These are phyloP conservation scores for Heteronetta atricapilla DNA, from an alignment of 2,113 vertebrate species.

Conservation along the genomic window DNA sequence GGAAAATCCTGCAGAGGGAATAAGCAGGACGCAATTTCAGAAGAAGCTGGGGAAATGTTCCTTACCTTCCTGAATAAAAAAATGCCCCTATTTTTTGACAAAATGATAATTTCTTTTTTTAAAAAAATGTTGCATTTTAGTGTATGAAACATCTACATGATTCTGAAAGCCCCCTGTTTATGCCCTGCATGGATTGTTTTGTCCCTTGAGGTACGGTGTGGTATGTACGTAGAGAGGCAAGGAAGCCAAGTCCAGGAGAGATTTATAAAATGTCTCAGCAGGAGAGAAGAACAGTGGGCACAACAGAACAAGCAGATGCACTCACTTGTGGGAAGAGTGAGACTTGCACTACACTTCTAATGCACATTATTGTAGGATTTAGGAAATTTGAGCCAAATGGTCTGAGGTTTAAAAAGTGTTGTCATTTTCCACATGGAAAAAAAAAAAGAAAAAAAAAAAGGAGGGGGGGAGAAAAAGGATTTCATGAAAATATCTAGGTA, in stretches of 20 bases:
- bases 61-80: background rate
- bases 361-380: background rate
- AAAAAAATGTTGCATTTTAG: background rate
- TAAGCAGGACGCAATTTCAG: conserved; percentile 11
- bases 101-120: background rate
- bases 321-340: background rate
- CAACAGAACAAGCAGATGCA: background rate
- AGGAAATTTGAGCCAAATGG: background rate
- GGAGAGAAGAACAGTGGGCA: background rate
- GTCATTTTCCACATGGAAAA: background rate
- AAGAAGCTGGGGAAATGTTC: background rate
- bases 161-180: background rate
- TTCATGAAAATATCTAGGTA: background rate
- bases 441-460: background rate
- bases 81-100: background rate
- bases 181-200: background rate
- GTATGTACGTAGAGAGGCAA: background rate
- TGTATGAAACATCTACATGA: accelerated
- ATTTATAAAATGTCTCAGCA: background rate
- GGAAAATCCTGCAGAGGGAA: background rate
- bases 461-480: background rate
- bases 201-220: background rate
- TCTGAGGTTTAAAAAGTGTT: background rate
- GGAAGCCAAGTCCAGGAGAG: accelerated
- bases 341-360: background rate